These are phyloP conservation scores for Cheirogaleus medius DNA, from an alignment of 2,113 vertebrate genomes.

Conservation along the genomic window DNA sequence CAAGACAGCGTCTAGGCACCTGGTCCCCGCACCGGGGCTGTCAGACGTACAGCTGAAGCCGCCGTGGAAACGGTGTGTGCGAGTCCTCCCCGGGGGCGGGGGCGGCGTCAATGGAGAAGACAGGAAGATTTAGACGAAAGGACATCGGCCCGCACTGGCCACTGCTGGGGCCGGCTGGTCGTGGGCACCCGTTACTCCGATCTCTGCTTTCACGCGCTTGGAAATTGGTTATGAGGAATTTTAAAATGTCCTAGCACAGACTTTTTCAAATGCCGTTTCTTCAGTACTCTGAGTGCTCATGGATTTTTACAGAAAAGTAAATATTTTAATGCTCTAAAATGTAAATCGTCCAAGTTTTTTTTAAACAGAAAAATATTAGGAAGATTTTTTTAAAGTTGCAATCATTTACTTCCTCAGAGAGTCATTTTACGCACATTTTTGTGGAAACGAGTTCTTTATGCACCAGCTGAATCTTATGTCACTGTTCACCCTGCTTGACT, in stretches of 20 bases:
- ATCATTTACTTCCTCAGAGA: not conserved
- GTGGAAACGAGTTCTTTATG: not conserved
- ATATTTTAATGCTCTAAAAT: not conserved
- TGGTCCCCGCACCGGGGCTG: not conserved
- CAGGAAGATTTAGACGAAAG: not conserved
- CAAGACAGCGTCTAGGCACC: rapidly evolving
- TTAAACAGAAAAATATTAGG: not conserved
- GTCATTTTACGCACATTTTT: not conserved
- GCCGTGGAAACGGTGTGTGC: rapidly evolving
- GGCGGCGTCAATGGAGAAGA: rapidly evolving
- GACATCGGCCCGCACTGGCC: not conserved
- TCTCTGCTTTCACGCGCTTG: not conserved
- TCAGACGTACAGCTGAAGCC: rapidly evolving
- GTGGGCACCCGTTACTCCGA: rapidly evolving
- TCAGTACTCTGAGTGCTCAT: not conserved
- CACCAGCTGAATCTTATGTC: not conserved
- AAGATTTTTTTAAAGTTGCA: not conserved
- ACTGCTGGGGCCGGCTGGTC: not conserved
- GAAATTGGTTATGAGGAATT: not conserved
- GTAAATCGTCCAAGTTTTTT: not conserved
- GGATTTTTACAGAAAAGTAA: not conserved
- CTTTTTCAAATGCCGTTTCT: not conserved
- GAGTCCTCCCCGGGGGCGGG: not conserved
- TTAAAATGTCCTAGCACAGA: not conserved
- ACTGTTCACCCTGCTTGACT: not conserved